Conservation (phyloP, 2,797 vertebrate genomes). For the Microhierax caerulescens region DNA sequence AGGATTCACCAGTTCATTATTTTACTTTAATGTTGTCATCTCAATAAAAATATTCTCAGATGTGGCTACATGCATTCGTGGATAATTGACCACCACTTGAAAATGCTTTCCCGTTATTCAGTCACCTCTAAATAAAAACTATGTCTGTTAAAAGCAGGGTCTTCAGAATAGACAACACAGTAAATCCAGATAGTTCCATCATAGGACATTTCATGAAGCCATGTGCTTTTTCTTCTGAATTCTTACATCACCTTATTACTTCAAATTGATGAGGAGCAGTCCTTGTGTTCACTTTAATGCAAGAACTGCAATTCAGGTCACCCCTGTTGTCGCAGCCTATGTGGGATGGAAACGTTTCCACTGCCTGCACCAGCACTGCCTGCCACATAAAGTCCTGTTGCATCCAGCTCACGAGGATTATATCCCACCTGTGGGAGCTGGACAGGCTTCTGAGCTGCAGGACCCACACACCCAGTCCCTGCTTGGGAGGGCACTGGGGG, state of each 20-base stretch:
- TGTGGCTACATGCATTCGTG: not conserved
- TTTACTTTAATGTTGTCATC: not conserved
- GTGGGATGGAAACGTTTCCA: not conserved
- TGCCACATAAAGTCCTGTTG: not conserved
- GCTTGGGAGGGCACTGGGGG: accelerated
- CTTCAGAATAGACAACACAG: not conserved
- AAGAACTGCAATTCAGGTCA: not conserved
- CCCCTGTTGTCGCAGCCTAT: not conserved
- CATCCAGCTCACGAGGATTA: accelerated
- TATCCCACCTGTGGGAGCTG: not conserved
- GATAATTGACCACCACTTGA: not conserved
- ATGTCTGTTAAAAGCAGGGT: not conserved
- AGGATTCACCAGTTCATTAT: not conserved
- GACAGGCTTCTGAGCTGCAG: not conserved
- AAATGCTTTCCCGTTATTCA: not conserved
- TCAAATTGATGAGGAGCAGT: not conserved
- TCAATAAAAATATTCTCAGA: not conserved
- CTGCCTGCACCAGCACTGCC: not conserved
- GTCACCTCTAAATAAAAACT: not conserved
- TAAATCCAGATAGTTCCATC: not conserved
- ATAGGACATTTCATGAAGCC: not conserved
- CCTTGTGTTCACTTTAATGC: not conserved
- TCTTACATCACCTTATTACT: not conserved
- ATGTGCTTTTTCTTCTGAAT: not conserved
- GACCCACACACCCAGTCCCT: not conserved